phyloP scores from a whole-genome alignment of 1,140 invertebrate genomes.

The Lordiphosa collinella region DNA sequence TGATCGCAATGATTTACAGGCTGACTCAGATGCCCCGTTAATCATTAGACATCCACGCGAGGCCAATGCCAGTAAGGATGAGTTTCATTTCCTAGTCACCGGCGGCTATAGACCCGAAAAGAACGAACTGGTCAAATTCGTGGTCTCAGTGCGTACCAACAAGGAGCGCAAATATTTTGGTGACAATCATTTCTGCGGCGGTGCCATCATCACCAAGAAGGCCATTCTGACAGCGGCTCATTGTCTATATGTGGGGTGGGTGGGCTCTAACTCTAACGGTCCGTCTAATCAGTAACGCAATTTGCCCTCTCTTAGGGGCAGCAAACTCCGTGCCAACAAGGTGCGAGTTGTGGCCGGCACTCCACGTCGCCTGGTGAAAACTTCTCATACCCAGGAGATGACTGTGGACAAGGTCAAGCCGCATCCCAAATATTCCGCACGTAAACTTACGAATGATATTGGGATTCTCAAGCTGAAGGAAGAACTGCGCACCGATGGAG shows the following conservation, averaged over 20 bases:
- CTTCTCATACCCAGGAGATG: slow-evolving; percentile 10
- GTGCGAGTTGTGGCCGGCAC: slow-evolving; percentile 35
- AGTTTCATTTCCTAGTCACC: slow-evolving; percentile 45
- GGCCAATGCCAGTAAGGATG: not conserved
- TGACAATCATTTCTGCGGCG: slow-evolving; percentile 51
- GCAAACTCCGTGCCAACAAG: not conserved
- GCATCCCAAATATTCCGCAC: slow-evolving; percentile 26
- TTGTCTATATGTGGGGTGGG: slow-evolving; percentile 35
- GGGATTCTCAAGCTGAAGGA: slow-evolving; percentile 27
- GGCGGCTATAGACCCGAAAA: slow-evolving; percentile 42
- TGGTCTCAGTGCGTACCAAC: slow-evolving; percentile 14
- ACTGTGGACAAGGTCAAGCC: slow-evolving; percentile 8
- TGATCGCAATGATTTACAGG: not conserved
- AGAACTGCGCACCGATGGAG: not conserved
- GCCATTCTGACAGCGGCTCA: slow-evolving; percentile 55
- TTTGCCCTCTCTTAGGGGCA: not conserved
- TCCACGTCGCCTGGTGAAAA: slow-evolving; percentile 26
- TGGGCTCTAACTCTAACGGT: not conserved
- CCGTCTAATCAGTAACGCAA: too few species aligned
- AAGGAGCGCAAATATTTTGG: slow-evolving; percentile 26
- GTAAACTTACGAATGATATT: slow-evolving; percentile 21
- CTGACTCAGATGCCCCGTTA: not conserved
- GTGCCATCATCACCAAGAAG: slow-evolving; percentile 27
- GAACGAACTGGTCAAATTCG: slow-evolving; percentile 29
- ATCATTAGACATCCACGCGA: not conserved